A percentile compares a stretch with the other conserved stretches of the same genome.
Conservation (phyloP, 2,888 invertebrate species). For the Pristionchus arcanus region DNA sequence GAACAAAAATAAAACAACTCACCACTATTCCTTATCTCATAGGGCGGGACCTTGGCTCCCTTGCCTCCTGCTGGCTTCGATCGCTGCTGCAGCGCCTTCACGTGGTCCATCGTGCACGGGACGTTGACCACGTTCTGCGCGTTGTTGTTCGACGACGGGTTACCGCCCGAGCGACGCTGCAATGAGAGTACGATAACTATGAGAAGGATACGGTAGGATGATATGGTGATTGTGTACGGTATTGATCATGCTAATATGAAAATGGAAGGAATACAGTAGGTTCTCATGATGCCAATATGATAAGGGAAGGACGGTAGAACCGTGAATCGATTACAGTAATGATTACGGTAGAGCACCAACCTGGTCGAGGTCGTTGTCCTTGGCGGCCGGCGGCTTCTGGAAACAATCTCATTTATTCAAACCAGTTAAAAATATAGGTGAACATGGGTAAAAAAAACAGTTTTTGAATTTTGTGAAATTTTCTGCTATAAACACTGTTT, state of each 20-base stretch:
- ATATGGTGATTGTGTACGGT: not conserved
- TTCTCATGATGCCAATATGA: not conserved
- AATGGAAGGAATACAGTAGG: not conserved
- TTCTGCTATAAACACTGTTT: too few relatives aligned
- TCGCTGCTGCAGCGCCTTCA: not conserved
- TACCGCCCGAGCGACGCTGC: not conserved
- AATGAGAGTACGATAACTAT: not conserved
- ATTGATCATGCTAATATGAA: not conserved
- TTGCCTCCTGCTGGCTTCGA: not conserved
- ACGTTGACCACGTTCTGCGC: not conserved
- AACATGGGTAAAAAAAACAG: too few relatives aligned
- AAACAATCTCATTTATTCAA: not conserved
- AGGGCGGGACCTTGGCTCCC: not conserved
- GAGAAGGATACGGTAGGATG: not conserved
- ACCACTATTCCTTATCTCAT: slow-evolving; percentile 23
- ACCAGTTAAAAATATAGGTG: not conserved
- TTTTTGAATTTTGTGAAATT: too few relatives aligned
- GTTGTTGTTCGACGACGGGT: not conserved
- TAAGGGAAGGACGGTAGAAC: too few relatives aligned
- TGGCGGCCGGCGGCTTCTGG: slow-evolving; percentile 29
- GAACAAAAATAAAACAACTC: not conserved
- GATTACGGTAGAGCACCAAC: not conserved
- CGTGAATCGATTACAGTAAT: not conserved
- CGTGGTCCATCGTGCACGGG: slow-evolving; percentile 42
- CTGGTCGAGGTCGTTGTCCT: slow-evolving; percentile 1